Evolutionary conservation across 2,888 invertebrate genomes (phyloP), one percentile per base, ranked within the genome.

Genomic region (Smittia aterrima): DNA sequence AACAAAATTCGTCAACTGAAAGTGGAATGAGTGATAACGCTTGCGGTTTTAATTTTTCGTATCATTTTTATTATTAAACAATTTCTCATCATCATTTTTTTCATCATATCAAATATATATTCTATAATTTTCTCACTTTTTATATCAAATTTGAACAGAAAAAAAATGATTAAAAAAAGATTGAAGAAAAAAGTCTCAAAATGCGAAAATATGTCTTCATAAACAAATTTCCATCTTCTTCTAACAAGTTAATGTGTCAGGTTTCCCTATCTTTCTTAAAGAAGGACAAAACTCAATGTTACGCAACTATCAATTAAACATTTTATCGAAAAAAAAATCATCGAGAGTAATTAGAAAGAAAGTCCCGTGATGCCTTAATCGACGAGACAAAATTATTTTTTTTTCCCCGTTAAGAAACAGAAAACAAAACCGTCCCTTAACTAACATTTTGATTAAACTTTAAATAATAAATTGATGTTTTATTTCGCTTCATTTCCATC

Each of bases 121-220:
- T 58, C 58, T 58, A 58, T 58, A 58, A 58, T 58, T 58, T 58
- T 58, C 58, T 58, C 58, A 58, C 58, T 58, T 58, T 58, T 58
- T 58, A 20, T 58, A 58, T 58, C 58, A 58, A 22, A 58, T 58
- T 58, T 58, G 58, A 58, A 58, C 58, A 58, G n/a, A 18, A 58
- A 18, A 9, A 47, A 22, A 22, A 22, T 7, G 20, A 58, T 20
- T 58, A 2, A 58, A 58, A 6, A 58, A 22, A 16, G 47, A 47
- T 6, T 47, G 11, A 47, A n/a, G 22, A 22, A 22, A 22, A 22
- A 58, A 18, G 58, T 58, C 58, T 58, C 22, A 18, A 58, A 58
- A 20, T 58, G 58, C 58, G 58, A 58, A 58, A 58, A 3, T 47
- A 58, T 22, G 18, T 58, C 18, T 58, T 18, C 22, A 18, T 58